Percentiles rank a stretch among this genome's conserved stretches.
These are phyloP conservation scores for Stigmatopora argus DNA, from an alignment of 2,113 vertebrate genomes.

Conservation along the genomic window DNA sequence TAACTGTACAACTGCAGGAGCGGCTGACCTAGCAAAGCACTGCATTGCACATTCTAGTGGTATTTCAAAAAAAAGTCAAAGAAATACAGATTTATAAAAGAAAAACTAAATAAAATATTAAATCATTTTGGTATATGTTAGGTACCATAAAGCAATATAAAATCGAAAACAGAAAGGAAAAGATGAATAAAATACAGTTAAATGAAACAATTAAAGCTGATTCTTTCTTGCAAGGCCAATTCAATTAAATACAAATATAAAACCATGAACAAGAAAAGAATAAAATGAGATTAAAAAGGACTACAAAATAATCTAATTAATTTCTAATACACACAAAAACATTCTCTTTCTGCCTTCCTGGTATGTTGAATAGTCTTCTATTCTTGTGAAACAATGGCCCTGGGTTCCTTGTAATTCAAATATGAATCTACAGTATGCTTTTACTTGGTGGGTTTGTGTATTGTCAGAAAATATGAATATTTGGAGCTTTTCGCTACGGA, in stretches of 20 bases:
- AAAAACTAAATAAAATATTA: neutral
- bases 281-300: too few relatives aligned
- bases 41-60: conserved; percentile 13
- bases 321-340: neutral
- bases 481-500: neutral
- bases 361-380: neutral
- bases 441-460: neutral
- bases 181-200: neutral
- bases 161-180: neutral
- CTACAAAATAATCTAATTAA: too few relatives aligned
- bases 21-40: conserved; percentile 7
- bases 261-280: neutral
- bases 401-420: neutral
- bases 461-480: neutral
- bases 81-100: neutral
- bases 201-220: too few relatives aligned
- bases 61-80: conserved; percentile 33
- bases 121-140: too few relatives aligned
- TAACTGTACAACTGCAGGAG: conserved; percentile 15
- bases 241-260: neutral
- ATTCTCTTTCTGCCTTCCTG: neutral
- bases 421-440: neutral
- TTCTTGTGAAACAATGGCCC: neutral
- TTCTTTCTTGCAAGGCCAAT: neutral
- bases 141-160: neutral